Evolutionary conservation across 2,113 vertebrate genomes (phyloP).

Genomic region (Menura novaehollandiae): DNA sequence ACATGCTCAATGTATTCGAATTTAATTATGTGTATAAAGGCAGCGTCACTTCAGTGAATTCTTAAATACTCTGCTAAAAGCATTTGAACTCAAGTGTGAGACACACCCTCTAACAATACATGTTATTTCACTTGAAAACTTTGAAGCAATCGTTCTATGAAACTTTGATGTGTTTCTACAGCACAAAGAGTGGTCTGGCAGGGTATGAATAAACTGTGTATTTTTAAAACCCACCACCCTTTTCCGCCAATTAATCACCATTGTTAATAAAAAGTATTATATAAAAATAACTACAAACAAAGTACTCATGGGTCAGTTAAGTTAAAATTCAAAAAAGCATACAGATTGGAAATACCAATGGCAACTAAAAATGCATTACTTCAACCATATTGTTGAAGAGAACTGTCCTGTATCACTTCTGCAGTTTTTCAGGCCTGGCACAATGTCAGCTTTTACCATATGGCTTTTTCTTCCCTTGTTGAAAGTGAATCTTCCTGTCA

Average conservation of each 20-base stretch:
- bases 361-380: not conserved
- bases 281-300: not conserved
- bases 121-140: not conserved
- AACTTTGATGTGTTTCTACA: not conserved
- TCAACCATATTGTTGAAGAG: not conserved
- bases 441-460: not conserved
- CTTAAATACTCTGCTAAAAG: not conserved
- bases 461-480: constrained; percentile 36
- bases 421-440: constrained; percentile 8
- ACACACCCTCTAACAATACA: not conserved
- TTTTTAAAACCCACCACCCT: not conserved
- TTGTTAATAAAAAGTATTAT: not conserved
- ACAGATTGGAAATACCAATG: not conserved
- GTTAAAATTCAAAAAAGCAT: not conserved
- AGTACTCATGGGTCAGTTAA: not conserved
- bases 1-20: not conserved
- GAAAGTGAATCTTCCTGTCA: constrained; percentile 56
- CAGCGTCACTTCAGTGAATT: not conserved
- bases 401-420: constrained; percentile 2
- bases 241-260: not conserved
- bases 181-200: not conserved
- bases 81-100: not conserved
- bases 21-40: not conserved
- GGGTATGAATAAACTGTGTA: not conserved
- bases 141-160: not conserved